Percentiles rank a stretch among this genome's conserved stretches.
These are phyloP conservation scores for Recurvirostra avosetta DNA, from an alignment of 2,113 vertebrate species.

Conservation along the genomic window DNA sequence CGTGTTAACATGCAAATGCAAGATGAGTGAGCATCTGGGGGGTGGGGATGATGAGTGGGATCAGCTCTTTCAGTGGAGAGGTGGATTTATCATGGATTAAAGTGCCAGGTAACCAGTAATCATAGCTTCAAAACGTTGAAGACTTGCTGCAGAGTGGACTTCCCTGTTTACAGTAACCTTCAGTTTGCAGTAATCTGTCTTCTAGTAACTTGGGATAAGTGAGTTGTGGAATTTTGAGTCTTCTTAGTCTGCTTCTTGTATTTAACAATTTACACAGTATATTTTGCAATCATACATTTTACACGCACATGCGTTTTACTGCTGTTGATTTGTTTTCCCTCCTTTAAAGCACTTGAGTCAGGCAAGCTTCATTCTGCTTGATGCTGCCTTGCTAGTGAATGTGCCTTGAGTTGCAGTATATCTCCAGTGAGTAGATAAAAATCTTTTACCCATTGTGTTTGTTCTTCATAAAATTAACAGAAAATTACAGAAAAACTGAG, in stretches of 20 bases:
- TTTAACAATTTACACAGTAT: background rate
- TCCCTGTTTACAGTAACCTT: background rate
- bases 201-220: background rate
- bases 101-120: slow-evolving; percentile 19
- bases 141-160: background rate
- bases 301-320: background rate
- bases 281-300: background rate
- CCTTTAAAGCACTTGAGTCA: background rate
- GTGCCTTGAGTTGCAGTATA: background rate
- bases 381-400: background rate
- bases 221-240: background rate
- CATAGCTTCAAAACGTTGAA: background rate
- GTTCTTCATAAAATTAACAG: background rate
- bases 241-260: background rate
- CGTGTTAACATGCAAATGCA: background rate
- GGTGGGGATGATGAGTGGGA: background rate
- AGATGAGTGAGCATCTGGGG: background rate
- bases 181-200: background rate
- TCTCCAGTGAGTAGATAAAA: background rate
- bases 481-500: background rate
- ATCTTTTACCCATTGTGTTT: background rate
- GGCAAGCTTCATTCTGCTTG: background rate
- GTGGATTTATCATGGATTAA: slow-evolving; percentile 21
- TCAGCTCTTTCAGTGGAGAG: background rate
- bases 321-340: background rate